Conservation (phyloP, 1,140 invertebrate genomes). For the Drosophila nasuta region DNA sequence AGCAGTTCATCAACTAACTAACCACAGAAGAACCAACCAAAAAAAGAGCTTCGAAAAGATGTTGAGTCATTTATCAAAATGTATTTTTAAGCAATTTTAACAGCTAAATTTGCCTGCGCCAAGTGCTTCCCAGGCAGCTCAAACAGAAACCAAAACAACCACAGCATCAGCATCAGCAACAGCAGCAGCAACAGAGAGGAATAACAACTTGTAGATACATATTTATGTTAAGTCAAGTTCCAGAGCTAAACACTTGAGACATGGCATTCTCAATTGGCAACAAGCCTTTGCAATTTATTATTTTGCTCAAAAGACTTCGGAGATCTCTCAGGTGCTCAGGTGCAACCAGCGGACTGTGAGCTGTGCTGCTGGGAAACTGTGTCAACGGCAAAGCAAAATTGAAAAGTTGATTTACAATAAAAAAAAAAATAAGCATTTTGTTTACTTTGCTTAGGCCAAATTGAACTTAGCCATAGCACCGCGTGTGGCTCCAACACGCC, state of each 20-base stretch:
- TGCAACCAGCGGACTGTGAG: slow-evolving; percentile 44
- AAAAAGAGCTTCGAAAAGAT: slow-evolving; percentile 26
- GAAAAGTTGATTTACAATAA: slow-evolving; percentile 77
- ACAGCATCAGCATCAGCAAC: slow-evolving; percentile 13
- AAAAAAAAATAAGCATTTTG: slow-evolving; percentile 45
- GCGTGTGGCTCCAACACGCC: slow-evolving; percentile 48
- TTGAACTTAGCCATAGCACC: slow-evolving; percentile 63
- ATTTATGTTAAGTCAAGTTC: slow-evolving; percentile 59
- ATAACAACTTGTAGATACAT: slow-evolving; percentile 35
- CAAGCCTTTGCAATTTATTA: slow-evolving; percentile 73
- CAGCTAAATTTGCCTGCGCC: slow-evolving; percentile 70
- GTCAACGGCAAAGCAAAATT: slow-evolving; percentile 69
- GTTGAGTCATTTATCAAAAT: slow-evolving; percentile 75
- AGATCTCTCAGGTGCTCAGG: slow-evolving; percentile 47
- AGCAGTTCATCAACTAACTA: slow-evolving; percentile 44
- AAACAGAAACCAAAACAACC: slow-evolving; percentile 20
- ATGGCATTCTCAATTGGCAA: slow-evolving; percentile 60
- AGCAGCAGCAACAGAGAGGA: slow-evolving; percentile 18
- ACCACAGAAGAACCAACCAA: neutral
- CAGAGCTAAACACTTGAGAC: slow-evolving; percentile 60
- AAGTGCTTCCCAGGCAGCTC: slow-evolving; percentile 68
- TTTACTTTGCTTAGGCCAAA: slow-evolving; percentile 66
- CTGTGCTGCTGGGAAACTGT: slow-evolving; percentile 61
- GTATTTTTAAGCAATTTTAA: slow-evolving; percentile 61
- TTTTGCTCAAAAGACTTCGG: slow-evolving; percentile 43